Conservation (phyloP, 2,113 vertebrate species). For the Prolemur simus region DNA sequence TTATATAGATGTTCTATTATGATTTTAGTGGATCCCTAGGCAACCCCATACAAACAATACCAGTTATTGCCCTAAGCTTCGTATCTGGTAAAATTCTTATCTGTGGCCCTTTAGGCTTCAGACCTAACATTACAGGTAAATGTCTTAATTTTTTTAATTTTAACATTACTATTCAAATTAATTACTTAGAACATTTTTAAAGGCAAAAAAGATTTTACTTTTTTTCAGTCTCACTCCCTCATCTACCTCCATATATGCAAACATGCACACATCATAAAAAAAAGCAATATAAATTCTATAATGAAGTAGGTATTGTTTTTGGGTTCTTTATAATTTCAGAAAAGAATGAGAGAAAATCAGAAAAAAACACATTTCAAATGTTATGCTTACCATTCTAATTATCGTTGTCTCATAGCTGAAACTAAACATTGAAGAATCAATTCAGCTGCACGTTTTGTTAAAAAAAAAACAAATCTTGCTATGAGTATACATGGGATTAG, state of each 20-base stretch:
- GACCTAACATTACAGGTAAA: background rate
- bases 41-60: background rate
- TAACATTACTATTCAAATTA: constrained; percentile 29
- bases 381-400: background rate
- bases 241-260: background rate
- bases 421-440: background rate
- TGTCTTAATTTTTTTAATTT: background rate
- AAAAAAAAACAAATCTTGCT: background rate
- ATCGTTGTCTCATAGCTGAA: background rate
- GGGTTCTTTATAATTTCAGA: background rate
- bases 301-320: background rate
- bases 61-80: background rate
- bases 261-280: background rate
- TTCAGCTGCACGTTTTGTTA: background rate
- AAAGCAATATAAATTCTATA: background rate
- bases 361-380: constrained; percentile 18
- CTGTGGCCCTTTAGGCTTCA: background rate
- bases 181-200: background rate
- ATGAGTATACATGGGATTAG: background rate
- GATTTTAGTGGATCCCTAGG: background rate
- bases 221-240: background rate
- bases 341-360: background rate
- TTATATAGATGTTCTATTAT: background rate
- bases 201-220: background rate
- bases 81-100: background rate